Conservation (phyloP, 2,888 invertebrate species). For the Myopa testacea region DNA sequence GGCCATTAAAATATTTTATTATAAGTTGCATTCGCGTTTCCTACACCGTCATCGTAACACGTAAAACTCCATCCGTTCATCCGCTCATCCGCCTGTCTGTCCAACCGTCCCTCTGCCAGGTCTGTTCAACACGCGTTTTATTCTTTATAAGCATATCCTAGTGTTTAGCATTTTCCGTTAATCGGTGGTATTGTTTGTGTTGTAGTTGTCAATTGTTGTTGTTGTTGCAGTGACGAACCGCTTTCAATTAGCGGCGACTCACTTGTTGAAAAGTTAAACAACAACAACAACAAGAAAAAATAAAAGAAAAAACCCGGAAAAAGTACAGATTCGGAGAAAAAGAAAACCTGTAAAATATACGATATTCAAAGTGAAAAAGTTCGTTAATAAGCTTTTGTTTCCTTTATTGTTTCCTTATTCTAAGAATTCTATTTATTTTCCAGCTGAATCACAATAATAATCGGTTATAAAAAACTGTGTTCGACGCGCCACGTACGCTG, state of each 20-base stretch:
- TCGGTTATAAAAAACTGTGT: background rate
- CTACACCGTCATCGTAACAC: conserved; percentile 1
- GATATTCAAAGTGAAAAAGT: background rate
- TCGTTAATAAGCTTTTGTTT: background rate
- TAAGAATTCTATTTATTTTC: background rate
- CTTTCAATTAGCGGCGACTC: background rate
- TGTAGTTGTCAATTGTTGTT: background rate
- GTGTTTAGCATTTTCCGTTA: conserved; percentile 8
- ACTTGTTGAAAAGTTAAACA: conserved; percentile 6
- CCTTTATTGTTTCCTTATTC: background rate
- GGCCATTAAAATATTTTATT: background rate
- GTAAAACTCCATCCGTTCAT: background rate
- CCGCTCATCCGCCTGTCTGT: background rate
- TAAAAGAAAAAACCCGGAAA: background rate
- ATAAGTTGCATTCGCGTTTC: too few relatives aligned
- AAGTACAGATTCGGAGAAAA: background rate
- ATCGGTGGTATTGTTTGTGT: background rate
- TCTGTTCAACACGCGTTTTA: background rate
- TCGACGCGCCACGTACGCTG: conserved; percentile 9
- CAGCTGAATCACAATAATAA: background rate
- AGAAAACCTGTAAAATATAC: too few relatives aligned
- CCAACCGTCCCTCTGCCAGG: background rate
- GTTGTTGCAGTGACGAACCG: conserved; percentile 9
- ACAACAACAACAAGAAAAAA: background rate
- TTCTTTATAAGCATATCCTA: background rate